Conservation (phyloP, 64 coral and sea anemone species). For the Montipora sp. region DNA sequence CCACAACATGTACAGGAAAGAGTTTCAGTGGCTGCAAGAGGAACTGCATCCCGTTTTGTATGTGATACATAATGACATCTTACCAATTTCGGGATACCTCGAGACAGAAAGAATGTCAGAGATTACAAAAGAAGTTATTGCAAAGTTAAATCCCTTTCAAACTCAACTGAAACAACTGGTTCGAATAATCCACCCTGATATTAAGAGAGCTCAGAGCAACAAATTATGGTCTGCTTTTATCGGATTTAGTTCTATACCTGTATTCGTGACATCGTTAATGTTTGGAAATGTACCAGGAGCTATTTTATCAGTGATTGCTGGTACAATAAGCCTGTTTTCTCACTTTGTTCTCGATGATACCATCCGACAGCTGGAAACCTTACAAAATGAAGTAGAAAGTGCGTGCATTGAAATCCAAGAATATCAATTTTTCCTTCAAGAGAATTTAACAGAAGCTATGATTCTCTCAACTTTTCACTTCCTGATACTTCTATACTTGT, state of each 20-base stretch:
- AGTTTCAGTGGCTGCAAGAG: conserved; percentile 1
- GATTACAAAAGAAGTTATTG: background rate
- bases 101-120: background rate
- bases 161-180: background rate
- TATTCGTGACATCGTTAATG: background rate
- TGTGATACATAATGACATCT: background rate
- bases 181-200: background rate
- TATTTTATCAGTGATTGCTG: background rate
- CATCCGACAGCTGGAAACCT: background rate
- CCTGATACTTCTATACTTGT: background rate
- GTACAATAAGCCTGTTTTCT: background rate
- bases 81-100: background rate
- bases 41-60: background rate
- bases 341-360: background rate
- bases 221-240: background rate
- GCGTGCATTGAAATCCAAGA: background rate
- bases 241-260: background rate
- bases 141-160: background rate
- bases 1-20: background rate
- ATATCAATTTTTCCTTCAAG: background rate
- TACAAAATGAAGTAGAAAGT: background rate
- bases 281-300: conserved; percentile 10
- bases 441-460: background rate
- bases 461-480: background rate
- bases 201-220: background rate